Conservation (phyloP, 2,797 vertebrate species). For the Danio albolineatus region DNA sequence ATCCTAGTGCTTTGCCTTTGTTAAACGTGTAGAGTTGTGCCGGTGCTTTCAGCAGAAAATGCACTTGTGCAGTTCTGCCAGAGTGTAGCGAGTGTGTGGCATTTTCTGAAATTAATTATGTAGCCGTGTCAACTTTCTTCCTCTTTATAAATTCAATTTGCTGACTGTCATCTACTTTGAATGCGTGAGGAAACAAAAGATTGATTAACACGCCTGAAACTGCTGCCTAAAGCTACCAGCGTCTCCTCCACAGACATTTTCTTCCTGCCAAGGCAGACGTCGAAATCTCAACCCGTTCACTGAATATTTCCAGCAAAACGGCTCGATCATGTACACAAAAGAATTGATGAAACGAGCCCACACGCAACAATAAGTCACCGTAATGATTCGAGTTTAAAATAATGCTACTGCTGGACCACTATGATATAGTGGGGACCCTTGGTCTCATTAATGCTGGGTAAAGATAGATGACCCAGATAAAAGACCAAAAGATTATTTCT, state of each 20-base stretch:
- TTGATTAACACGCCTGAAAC: constrained; percentile 71
- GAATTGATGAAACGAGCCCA: constrained; percentile 73
- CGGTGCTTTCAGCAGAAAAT: constrained; percentile 57
- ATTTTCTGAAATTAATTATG: constrained; percentile 72
- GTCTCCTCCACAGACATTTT: constrained; percentile 57
- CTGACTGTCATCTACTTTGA: constrained; percentile 70
- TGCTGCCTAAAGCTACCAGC: constrained; percentile 66
- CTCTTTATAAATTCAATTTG: constrained; percentile 74
- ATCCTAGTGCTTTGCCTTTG: constrained; percentile 44
- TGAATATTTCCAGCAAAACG: constrained; percentile 68
- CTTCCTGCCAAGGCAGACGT: constrained; percentile 59
- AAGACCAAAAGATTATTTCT: constrained; percentile 74
- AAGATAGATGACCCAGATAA: constrained; percentile 83
- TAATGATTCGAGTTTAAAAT: constrained; percentile 83
- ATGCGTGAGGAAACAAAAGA: constrained; percentile 69
- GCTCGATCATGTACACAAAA: constrained; percentile 72
- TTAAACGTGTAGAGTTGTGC: constrained; percentile 62
- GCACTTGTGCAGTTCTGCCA: constrained; percentile 53
- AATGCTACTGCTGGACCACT: constrained; percentile 76
- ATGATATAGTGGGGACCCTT: constrained; percentile 79
- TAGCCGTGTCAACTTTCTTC: constrained; percentile 64
- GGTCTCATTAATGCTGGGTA: constrained; percentile 79
- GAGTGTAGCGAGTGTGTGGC: constrained; percentile 58
- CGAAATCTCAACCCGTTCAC: constrained; percentile 55
- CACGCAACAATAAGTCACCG: constrained; percentile 77